Evolutionary conservation across 2,888 invertebrate genomes (phyloP).

Genomic region (Polietes domitor): DNA sequence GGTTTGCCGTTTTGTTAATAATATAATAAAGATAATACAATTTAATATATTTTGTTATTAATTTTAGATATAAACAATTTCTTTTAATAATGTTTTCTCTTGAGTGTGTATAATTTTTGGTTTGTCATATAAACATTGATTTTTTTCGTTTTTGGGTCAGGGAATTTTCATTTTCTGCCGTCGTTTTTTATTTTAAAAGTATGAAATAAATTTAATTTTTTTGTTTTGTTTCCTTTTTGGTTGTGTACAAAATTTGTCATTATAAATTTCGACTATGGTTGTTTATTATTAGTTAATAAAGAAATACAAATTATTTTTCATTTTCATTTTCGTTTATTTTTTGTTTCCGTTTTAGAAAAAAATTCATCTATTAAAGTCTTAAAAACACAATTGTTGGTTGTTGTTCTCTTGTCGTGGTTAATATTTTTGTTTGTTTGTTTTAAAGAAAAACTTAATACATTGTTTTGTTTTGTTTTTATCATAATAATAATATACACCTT

Average conservation of each 20-base stretch:
- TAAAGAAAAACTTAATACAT: conserved; percentile 34
- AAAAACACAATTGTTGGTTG: conserved; percentile 22
- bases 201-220: background rate
- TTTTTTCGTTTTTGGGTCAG: background rate
- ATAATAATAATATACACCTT: background rate
- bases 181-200: background rate
- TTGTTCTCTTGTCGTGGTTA: background rate
- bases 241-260: conserved; percentile 34
- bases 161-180: background rate
- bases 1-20: conserved; percentile 17
- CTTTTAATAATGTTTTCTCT: background rate
- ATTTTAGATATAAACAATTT: conserved; percentile 30
- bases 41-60: conserved; percentile 21
- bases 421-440: background rate
- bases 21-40: conserved; percentile 52
- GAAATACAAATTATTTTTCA: conserved; percentile 20
- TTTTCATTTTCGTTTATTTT: conserved; percentile 19
- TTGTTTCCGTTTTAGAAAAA: conserved; percentile 32
- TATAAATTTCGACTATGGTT: conserved; percentile 49
- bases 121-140: conserved; percentile 17
- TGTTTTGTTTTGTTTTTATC: background rate
- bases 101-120: conserved; percentile 1
- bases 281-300: conserved; percentile 28
- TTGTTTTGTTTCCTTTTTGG: background rate
- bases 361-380: conserved; percentile 36